Conservation (phyloP, 1,140 invertebrate species). For the Medauroidea extradentata region DNA sequence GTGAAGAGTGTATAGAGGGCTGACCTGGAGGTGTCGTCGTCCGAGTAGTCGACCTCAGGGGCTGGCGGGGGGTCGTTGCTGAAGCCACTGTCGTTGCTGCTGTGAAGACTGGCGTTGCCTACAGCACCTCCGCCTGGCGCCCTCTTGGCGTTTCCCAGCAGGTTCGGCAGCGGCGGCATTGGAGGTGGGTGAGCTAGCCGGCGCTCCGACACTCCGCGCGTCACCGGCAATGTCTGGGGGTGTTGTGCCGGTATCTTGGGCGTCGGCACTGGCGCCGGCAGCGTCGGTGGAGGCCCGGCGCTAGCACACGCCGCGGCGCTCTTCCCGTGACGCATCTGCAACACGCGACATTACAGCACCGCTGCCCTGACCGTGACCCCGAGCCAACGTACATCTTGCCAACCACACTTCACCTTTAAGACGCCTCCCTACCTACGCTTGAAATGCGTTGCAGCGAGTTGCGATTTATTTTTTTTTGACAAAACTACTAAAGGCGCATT, state of each 20-base stretch:
- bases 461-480: no score
- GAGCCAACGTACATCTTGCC: no score
- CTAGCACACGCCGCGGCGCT: not conserved
- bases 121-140: conserved; percentile 1
- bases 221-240: not conserved
- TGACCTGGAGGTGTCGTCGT: conserved; percentile 63
- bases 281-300: conserved; percentile 3
- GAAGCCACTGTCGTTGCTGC: conserved; percentile 87
- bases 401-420: no score
- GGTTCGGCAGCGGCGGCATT: conserved; percentile 38
- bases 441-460: no score
- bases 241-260: not conserved
- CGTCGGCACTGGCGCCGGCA: conserved; percentile 54
- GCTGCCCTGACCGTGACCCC: no score
- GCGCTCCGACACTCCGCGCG: not conserved
- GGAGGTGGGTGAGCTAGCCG: conserved; percentile 18
- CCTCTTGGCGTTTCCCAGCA: conserved; percentile 35
- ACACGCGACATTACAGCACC: no score
- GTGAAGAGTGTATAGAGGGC: conserved; percentile 23
- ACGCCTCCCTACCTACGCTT: no score
- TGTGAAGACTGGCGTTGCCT: conserved; percentile 54
- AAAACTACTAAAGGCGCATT: no score
- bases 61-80: conserved; percentile 84
- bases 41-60: conserved; percentile 84
- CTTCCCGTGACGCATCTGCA: not conserved